Percentiles rank a stretch among this genome's conserved stretches.
These are phyloP conservation scores for Papilio dardanus DNA, from an alignment of 1,140 invertebrate species.

Conservation along the genomic window DNA sequence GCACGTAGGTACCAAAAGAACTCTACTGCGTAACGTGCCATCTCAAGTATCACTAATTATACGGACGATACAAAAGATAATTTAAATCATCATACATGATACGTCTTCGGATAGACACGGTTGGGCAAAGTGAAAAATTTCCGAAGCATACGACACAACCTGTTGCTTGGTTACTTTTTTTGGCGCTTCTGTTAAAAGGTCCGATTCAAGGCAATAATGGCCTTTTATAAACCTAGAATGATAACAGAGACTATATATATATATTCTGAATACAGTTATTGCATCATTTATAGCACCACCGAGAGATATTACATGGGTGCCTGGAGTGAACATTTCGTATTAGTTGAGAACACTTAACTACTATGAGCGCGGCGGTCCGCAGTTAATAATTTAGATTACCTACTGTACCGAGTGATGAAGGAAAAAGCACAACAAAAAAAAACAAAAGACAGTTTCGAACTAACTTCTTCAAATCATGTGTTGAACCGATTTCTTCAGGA, in stretches of 20 bases:
- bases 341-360: no score
- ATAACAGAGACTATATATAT: not conserved
- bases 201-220: constrained; percentile 66
- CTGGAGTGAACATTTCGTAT: no score
- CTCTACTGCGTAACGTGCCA: no score
- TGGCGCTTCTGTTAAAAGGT: constrained; percentile 47
- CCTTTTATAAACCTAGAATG: constrained; percentile 61
- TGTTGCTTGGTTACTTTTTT: constrained; percentile 38
- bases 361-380: no score
- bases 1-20: not conserved
- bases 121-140: constrained; percentile 40
- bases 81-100: constrained; percentile 39
- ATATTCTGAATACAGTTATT: not conserved
- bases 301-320: no score
- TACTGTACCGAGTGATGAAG: no score
- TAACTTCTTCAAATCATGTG: constrained; percentile 70
- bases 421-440: not conserved
- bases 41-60: no score
- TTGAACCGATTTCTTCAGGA: constrained; percentile 67
- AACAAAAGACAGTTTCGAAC: not conserved
- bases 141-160: constrained; percentile 48
- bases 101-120: constrained; percentile 40
- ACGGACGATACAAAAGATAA: not conserved
- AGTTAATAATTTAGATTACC: no score
- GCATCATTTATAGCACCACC: no score